Conservation (phyloP, 2,113 vertebrate genomes). For the Cynocephalus volans region DNA sequence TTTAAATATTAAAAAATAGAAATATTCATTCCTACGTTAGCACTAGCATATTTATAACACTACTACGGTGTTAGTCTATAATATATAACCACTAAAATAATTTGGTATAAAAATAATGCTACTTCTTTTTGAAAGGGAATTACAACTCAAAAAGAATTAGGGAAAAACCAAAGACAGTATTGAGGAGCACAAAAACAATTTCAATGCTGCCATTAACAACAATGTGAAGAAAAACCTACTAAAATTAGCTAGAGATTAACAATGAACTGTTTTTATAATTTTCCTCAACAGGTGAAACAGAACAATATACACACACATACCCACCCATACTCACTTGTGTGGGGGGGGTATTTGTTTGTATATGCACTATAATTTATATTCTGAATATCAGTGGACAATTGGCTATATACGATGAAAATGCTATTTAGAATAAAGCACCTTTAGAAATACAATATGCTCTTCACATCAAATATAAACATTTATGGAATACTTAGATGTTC, state of each 20-base stretch:
- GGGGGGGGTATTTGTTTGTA: no score
- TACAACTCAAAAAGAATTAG: background rate
- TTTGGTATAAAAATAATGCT: background rate
- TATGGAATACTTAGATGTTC: background rate
- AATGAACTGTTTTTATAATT: background rate
- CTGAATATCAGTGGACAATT: background rate
- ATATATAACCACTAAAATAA: background rate
- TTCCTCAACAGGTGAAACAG: background rate
- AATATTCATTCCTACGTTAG: constrained; percentile 74
- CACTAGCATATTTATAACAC: background rate
- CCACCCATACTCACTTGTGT: background rate
- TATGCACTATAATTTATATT: background rate
- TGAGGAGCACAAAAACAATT: background rate
- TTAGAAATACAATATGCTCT: background rate
- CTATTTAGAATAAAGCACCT: background rate
- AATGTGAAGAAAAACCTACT: background rate
- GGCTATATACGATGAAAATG: background rate
- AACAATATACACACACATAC: background rate
- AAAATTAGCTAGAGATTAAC: background rate
- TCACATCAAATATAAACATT: background rate
- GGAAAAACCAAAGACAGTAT: background rate
- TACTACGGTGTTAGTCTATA: background rate
- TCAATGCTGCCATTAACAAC: background rate
- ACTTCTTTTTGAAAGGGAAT: background rate
- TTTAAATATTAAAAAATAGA: constrained; percentile 77